Conservation (phyloP, 2,888 invertebrate species). For the Nomada goodeniana region DNA sequence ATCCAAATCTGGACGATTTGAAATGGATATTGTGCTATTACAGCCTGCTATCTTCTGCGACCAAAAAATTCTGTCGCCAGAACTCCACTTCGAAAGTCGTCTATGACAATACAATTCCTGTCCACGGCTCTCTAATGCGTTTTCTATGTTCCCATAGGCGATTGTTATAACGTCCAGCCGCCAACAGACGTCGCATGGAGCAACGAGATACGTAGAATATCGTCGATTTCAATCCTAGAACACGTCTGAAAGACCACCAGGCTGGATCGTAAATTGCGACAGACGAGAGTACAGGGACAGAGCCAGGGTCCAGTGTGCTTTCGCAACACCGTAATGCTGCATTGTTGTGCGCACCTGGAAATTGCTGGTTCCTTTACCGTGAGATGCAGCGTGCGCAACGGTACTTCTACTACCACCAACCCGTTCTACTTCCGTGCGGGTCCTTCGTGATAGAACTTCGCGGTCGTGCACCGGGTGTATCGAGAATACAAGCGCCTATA, state of each 20-base stretch:
- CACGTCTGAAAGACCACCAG: constrained; percentile 52
- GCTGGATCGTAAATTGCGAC: constrained; percentile 74
- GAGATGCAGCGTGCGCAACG: constrained; percentile 67
- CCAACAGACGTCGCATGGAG: not conserved
- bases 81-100: not conserved
- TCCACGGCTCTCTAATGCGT: constrained; percentile 30
- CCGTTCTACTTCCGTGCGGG: constrained; percentile 3
- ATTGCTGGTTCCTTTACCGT: constrained; percentile 59
- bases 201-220: constrained; percentile 37
- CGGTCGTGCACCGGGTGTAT: constrained; percentile 38
- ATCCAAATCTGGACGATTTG: too few species aligned
- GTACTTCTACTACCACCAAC: constrained; percentile 62
- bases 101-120: not conserved
- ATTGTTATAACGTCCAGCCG: constrained; percentile 4
- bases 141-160: constrained; percentile 26
- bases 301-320: constrained; percentile 49
- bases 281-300: constrained; percentile 74
- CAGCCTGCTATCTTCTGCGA: too few species aligned
- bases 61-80: not conserved
- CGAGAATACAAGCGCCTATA: not conserved
- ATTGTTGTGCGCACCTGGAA: constrained; percentile 70
- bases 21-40: too few species aligned
- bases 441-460: constrained; percentile 2
- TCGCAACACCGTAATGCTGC: constrained; percentile 69
- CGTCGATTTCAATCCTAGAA: constrained; percentile 45